Conservation (phyloP, 2,888 invertebrate genomes). For the Tiliacea aurago region DNA sequence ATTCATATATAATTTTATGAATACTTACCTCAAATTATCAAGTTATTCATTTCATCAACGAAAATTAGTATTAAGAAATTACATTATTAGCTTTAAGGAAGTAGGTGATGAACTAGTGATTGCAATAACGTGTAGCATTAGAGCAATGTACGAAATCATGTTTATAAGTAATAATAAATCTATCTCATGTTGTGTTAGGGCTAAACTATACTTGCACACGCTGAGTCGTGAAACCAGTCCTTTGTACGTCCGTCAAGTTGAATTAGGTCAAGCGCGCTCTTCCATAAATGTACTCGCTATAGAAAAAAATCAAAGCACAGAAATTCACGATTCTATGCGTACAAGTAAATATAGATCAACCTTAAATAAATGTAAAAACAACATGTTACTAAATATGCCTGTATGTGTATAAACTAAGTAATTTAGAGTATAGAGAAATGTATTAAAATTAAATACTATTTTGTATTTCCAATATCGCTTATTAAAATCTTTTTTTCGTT, state of each 20-base stretch:
- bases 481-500: slow-evolving; percentile 52
- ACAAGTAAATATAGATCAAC: slow-evolving; percentile 1
- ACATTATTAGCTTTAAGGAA: slow-evolving; percentile 19
- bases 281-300: neutral
- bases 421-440: slow-evolving; percentile 46
- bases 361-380: slow-evolving; percentile 17
- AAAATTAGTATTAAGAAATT: slow-evolving; percentile 9
- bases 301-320: neutral
- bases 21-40: slow-evolving; percentile 2
- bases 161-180: slow-evolving; percentile 26
- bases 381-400: slow-evolving; percentile 44
- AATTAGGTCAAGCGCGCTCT: slow-evolving; percentile 9
- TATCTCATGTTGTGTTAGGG: slow-evolving; percentile 27
- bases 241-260: neutral
- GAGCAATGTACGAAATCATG: slow-evolving; percentile 41
- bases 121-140: slow-evolving; percentile 47
- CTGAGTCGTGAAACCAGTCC: neutral
- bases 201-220: neutral
- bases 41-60: slow-evolving; percentile 34
- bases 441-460: slow-evolving; percentile 52
- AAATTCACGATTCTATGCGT: neutral
- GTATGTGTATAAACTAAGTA: slow-evolving; percentile 44
- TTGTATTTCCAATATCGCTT: slow-evolving; percentile 58
- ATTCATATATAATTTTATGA: neutral
- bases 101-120: slow-evolving; percentile 28